Percentiles rank a stretch among this genome's conserved stretches.
These are phyloP conservation scores for Tamias sibiricus DNA, from an alignment of 2,113 vertebrate genomes.

Conservation along the genomic window DNA sequence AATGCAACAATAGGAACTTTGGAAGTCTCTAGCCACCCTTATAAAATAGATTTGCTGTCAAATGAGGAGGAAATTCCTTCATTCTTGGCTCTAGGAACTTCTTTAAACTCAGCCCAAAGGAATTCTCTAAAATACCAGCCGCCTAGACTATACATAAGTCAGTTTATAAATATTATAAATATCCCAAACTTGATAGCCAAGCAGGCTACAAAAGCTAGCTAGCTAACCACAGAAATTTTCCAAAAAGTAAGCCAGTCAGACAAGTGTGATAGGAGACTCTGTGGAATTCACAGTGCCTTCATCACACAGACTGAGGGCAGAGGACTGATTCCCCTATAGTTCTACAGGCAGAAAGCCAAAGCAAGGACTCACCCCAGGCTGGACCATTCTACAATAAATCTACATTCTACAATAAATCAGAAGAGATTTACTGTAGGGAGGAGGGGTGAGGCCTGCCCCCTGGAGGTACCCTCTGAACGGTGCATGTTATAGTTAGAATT, in stretches of 20 bases:
- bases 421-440: not conserved
- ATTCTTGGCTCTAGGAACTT: constrained; percentile 56
- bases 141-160: constrained; percentile 48
- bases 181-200: constrained; percentile 37
- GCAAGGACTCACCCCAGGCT: not conserved
- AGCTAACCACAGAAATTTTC: constrained; percentile 48
- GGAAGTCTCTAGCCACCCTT: not conserved
- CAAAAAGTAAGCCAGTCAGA: constrained; percentile 1
- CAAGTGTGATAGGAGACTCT: not conserved
- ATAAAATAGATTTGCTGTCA: constrained; percentile 26
- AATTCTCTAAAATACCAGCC: constrained; percentile 52
- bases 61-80: constrained; percentile 24
- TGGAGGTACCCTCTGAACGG: fast-evolving
- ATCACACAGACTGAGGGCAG: not conserved
- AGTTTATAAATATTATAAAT: constrained; percentile 61
- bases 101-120: constrained; percentile 56
- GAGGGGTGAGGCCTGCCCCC: not conserved
- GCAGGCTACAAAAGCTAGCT: constrained; percentile 47
- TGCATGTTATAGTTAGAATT: not conserved
- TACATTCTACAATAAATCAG: not conserved
- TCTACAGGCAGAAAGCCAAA: not conserved
- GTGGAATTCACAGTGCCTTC: not conserved
- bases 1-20: not conserved
- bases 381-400: not conserved
- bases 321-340: not conserved